These are phyloP conservation scores for Streptopelia turtur DNA, from an alignment of 2,797 vertebrate genomes.

Conservation along the genomic window DNA sequence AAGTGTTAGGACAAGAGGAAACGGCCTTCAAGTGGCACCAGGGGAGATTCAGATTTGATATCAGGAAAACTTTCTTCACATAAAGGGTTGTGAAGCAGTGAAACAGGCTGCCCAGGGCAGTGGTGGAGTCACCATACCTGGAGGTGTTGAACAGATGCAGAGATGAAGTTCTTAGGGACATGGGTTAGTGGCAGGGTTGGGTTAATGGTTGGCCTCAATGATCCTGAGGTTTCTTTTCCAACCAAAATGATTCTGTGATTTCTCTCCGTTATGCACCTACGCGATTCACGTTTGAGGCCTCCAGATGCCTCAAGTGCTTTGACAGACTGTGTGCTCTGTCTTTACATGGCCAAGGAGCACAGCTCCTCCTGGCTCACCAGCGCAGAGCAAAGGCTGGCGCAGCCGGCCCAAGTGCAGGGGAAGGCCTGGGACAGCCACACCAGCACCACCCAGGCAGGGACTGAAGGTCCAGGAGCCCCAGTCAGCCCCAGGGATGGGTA, in stretches of 20 bases:
- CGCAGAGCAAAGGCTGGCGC: not conserved
- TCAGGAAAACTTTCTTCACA: too few relatives aligned
- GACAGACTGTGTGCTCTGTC: fast-evolving
- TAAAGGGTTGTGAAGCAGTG: too few relatives aligned
- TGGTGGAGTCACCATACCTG: too few relatives aligned
- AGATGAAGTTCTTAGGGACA: too few relatives aligned
- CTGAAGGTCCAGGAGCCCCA: not conserved
- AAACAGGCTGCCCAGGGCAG: too few relatives aligned
- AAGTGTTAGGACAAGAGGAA: too few relatives aligned
- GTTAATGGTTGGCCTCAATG: too few relatives aligned
- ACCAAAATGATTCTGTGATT: not conserved
- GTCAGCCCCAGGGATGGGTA: not conserved
- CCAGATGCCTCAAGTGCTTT: not conserved
- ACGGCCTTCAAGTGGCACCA: too few relatives aligned
- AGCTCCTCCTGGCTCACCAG: not conserved
- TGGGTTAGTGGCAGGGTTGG: too few relatives aligned
- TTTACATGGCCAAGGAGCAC: fast-evolving
- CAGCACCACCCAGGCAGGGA: not conserved
- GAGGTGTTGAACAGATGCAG: too few relatives aligned
- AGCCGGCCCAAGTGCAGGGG: fast-evolving
- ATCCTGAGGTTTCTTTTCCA: too few relatives aligned
- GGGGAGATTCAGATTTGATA: too few relatives aligned
- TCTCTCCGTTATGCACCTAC: not conserved
- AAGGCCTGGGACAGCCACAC: not conserved
- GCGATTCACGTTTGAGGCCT: not conserved